Conservation (phyloP, 2,797 vertebrate species). For the Chloroceryle amazona region DNA sequence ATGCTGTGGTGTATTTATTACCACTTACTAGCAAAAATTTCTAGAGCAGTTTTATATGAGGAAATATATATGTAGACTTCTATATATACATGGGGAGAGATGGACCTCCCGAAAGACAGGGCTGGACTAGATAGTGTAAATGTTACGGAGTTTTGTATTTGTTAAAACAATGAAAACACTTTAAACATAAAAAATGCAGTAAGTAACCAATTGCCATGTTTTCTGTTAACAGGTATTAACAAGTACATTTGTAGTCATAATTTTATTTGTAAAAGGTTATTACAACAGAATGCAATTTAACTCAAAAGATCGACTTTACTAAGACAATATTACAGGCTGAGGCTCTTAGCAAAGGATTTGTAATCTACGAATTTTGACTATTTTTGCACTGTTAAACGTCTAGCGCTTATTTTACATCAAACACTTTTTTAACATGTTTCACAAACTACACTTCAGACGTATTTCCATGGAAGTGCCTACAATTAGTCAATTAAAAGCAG, state of each 20-base stretch:
- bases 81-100: not conserved
- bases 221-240: constrained; percentile 69
- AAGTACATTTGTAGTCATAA: constrained; percentile 61
- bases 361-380: constrained; percentile 73
- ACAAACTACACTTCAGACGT: constrained; percentile 76
- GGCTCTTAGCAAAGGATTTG: constrained; percentile 72
- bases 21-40: constrained; percentile 45
- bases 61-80: not conserved
- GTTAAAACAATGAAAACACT: constrained; percentile 23
- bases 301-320: constrained; percentile 69
- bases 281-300: constrained; percentile 74
- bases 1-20: constrained; percentile 26
- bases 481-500: constrained; percentile 67
- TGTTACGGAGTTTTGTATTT: not conserved
- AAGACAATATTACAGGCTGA: constrained; percentile 77
- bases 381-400: constrained; percentile 78
- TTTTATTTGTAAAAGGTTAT: constrained; percentile 70
- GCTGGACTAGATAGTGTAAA: constrained; percentile 25
- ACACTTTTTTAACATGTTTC: constrained; percentile 79
- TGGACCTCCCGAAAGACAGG: constrained; percentile 33
- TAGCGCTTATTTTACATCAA: constrained; percentile 80
- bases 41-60: constrained; percentile 40
- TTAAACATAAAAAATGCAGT: constrained; percentile 35
- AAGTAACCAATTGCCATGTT: constrained; percentile 42
- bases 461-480: constrained; percentile 72